phyloP scores from a whole-genome alignment of 2,797 vertebrate species.

The Peromyscus eremicus region DNA sequence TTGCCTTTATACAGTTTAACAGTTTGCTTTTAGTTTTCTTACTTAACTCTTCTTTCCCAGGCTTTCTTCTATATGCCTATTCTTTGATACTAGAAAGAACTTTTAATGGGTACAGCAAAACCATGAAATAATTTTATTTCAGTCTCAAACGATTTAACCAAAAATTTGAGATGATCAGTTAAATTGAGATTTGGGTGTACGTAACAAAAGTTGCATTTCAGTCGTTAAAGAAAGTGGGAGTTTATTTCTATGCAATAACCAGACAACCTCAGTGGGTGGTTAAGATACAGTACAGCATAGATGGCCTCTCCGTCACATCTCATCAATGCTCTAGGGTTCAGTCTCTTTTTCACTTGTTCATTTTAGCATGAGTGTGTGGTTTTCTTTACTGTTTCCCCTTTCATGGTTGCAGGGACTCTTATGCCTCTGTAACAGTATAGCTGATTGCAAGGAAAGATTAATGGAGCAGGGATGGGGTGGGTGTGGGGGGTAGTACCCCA shows the following conservation, averaged over 20 bases:
- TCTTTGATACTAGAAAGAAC: background rate
- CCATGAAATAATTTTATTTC: background rate
- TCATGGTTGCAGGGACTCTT: background rate
- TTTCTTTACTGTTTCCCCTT: background rate
- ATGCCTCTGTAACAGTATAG: background rate
- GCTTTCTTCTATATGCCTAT: background rate
- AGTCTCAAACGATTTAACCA: background rate
- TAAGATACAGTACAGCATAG: fast-evolving
- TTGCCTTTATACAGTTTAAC: background rate
- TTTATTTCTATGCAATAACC: background rate
- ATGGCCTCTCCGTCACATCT: background rate
- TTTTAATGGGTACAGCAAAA: background rate
- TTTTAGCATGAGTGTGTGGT: too few species aligned
- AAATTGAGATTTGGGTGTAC: background rate
- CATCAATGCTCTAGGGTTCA: background rate
- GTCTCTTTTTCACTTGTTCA: background rate
- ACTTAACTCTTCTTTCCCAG: background rate
- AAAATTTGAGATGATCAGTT: slow-evolving; percentile 11
- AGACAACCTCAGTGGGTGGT: background rate
- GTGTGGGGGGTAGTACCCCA: background rate
- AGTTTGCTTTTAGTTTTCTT: background rate
- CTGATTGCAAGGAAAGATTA: background rate
- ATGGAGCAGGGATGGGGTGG: background rate
- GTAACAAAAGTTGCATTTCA: background rate
- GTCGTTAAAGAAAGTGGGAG: background rate